Conservation (phyloP, 2,113 vertebrate genomes). For the Stomatorhinus ivindoensis region DNA sequence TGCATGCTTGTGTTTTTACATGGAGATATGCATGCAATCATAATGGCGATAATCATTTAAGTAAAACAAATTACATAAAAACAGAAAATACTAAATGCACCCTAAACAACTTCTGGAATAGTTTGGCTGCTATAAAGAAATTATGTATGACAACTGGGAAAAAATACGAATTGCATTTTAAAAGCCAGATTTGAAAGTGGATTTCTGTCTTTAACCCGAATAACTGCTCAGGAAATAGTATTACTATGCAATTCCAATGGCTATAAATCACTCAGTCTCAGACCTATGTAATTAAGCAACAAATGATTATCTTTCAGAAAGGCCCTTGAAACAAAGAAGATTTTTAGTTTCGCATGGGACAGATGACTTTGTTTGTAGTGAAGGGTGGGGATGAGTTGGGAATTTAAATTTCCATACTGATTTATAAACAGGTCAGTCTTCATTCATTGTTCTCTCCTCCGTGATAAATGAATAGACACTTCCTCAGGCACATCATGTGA, state of each 20-base stretch:
- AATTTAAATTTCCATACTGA: background rate
- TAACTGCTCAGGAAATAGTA: background rate
- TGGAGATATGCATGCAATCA: background rate
- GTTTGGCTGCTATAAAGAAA: background rate
- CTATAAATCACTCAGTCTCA: background rate
- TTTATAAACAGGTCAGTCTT: background rate
- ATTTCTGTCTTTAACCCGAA: background rate
- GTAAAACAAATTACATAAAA: background rate
- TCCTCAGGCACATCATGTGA: background rate
- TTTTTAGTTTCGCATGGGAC: background rate
- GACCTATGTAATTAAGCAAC: background rate
- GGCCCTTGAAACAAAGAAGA: background rate
- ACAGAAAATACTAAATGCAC: background rate
- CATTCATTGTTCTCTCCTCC: background rate
- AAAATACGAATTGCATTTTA: background rate
- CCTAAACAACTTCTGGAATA: background rate
- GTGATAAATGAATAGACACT: background rate
- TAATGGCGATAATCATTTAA: background rate
- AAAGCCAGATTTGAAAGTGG: background rate
- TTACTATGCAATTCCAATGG: background rate
- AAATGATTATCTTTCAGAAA: background rate
- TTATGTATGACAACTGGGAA: background rate
- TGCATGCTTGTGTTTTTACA: background rate
- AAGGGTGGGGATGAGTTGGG: background rate
- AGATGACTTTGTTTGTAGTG: background rate